Base-by-base conservation (phyloP, 2,888 invertebrate genomes). In the Myathropa florea region DNA sequence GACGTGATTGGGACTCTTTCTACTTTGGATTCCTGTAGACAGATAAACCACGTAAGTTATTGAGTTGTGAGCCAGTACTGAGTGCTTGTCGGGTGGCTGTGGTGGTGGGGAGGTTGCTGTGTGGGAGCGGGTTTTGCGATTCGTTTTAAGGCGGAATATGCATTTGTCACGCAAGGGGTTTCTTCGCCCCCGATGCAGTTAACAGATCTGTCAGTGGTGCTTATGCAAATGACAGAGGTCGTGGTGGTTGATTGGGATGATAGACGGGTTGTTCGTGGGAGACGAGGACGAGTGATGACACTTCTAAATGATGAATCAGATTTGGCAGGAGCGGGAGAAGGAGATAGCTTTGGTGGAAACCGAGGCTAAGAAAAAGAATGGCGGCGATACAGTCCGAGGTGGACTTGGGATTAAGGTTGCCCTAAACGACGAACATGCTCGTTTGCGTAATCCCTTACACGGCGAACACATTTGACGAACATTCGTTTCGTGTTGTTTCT, bases 41-140 rank as follows among this genome's bases (percentile, higher is more conserved):
- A 78, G 86, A 86, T 86, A 86, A 85, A 72, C 72, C 72, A 77
- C 82, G 85, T 86, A 82, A 86, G 67, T 86, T 86, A 86, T 79
- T 79, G 68, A 86, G 79, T 63, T 65, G 73, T 72, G 26, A 72
- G 7, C 18, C 46, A 7, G 46, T 18, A 46, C 46, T 18, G 46
- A 10, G 6, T 12, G n/a, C n/a, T 30, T 75, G 39, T 33, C n/a
- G 36, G 63, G 68, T 60, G 46, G 64, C 76, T 26, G 81, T 28
- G 61, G 36, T 60, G 12, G 18, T 55, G 10, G 28, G 12, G 36
- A 6, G 24, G 26, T 21, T n/a, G 33, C 46, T 46, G 46, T 46
- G 46, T 46, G 33, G 57, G n/a, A 57, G 33, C 23, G 36, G 2
- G 9, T 21, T n/a, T 28, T 24, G 53, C 26, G 72, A 72, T 10